Evolutionary conservation across 2,797 vertebrate genomes (phyloP).

Genomic region (Tolypeutes matacus): DNA sequence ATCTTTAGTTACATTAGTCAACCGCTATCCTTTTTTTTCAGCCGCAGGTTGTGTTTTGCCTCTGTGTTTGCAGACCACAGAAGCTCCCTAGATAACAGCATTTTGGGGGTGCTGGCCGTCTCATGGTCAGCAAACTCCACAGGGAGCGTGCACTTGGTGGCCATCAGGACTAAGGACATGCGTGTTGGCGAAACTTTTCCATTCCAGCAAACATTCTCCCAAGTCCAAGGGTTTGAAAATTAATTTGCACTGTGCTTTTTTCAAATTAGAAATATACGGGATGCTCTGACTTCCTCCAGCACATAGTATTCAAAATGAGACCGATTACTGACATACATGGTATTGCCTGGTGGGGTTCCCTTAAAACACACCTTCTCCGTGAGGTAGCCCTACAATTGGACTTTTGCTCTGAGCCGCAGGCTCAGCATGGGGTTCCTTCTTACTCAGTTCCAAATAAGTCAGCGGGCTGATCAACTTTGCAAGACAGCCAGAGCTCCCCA

Average conservation of each 20-base stretch:
- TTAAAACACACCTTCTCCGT: not conserved
- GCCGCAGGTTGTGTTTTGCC: not conserved
- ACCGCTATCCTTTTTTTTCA: not conserved
- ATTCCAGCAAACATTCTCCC: not conserved
- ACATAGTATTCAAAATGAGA: not conserved
- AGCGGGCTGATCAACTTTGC: not conserved
- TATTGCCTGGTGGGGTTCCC: not conserved
- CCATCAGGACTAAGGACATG: not conserved
- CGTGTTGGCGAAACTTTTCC: not conserved
- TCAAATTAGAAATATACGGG: slow-evolving; percentile 50
- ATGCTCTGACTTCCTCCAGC: not conserved
- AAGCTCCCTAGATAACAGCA: not conserved
- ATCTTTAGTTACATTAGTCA: not conserved
- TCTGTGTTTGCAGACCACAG: not conserved
- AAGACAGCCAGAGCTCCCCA: not conserved
- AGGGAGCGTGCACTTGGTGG: not conserved
- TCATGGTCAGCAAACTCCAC: not conserved
- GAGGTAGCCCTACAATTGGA: not conserved
- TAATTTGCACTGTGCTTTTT: not conserved
- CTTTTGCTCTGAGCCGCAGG: not conserved
- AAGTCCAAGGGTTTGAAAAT: not conserved
- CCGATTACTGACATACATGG: not conserved
- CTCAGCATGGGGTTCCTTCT: slow-evolving; percentile 19
- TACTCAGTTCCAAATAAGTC: not conserved
- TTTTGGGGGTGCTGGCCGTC: not conserved